Evolutionary conservation across 2,797 vertebrate species (phyloP).

Genomic region (Garrulus glandarius): DNA sequence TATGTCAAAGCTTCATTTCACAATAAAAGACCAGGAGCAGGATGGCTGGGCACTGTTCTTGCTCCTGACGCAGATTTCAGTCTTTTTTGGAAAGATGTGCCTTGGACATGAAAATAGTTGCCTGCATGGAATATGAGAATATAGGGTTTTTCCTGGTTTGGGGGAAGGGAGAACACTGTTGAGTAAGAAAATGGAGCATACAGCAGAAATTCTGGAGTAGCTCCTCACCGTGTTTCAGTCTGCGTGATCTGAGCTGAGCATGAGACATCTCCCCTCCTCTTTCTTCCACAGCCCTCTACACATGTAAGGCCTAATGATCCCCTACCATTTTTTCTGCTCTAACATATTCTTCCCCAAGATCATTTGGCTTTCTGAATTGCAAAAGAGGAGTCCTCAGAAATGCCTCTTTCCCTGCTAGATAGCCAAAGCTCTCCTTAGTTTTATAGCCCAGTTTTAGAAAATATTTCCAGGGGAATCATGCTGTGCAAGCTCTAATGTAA

Average conservation of each 20-base stretch:
- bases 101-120: background rate
- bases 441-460: background rate
- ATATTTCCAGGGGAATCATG: constrained; percentile 16
- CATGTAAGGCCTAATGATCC: background rate
- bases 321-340: background rate
- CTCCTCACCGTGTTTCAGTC: background rate
- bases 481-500: constrained; percentile 35
- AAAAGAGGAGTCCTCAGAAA: background rate
- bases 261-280: background rate
- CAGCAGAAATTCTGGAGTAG: background rate
- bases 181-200: background rate
- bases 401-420: background rate
- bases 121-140: background rate
- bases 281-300: background rate
- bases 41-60: background rate
- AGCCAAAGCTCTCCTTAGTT: background rate
- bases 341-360: background rate
- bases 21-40: background rate
- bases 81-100: background rate
- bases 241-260: background rate
- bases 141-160: background rate
- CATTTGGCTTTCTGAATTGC: background rate
- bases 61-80: background rate
- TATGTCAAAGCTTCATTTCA: background rate
- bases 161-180: background rate